These are phyloP conservation scores for Eumaeus atala DNA, from an alignment of 1,140 invertebrate species.

Conservation along the genomic window DNA sequence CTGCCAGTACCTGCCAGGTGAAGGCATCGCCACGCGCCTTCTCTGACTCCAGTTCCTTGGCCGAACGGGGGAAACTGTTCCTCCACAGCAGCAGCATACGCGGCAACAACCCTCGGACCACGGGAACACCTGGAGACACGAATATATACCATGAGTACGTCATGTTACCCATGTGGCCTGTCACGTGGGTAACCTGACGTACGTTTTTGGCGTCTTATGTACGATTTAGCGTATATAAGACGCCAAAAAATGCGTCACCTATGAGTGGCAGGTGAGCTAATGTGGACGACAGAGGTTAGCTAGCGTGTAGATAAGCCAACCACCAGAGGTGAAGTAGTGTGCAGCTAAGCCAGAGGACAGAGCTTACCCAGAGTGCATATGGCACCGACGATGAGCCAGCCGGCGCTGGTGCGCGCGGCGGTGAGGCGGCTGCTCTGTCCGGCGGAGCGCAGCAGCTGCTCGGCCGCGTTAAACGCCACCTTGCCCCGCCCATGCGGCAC, in stretches of 20 bases:
- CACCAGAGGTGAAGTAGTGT: too few species aligned
- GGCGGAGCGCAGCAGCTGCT: conserved; percentile 97
- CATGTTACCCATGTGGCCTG: background rate
- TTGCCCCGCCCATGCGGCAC: conserved; percentile 97
- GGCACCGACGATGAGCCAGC: conserved; percentile 97
- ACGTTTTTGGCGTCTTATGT: too few species aligned
- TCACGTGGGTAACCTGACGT: too few species aligned
- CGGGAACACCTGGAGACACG: conserved; percentile 81
- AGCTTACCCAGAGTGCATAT: conserved; percentile 93
- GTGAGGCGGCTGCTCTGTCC: conserved; percentile 97
- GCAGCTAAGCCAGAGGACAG: background rate
- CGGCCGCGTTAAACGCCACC: conserved; percentile 97
- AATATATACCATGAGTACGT: background rate
- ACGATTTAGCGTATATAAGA: too few species aligned
- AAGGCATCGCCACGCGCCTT: conserved; percentile 98
- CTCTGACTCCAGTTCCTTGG: conserved; percentile 97
- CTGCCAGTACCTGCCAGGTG: conserved; percentile 88
- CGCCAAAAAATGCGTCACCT: too few species aligned
- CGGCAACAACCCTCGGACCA: conserved; percentile 91
- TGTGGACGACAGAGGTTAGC: too few species aligned
- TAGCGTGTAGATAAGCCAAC: too few species aligned
- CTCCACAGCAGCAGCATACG: conserved; percentile 97
- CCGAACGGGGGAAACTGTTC: conserved; percentile 96
- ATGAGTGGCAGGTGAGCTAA: too few species aligned
- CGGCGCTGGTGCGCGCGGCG: conserved; percentile 94